Conservation (phyloP, 2,113 vertebrate genomes). For the Percopsis transmontana region DNA sequence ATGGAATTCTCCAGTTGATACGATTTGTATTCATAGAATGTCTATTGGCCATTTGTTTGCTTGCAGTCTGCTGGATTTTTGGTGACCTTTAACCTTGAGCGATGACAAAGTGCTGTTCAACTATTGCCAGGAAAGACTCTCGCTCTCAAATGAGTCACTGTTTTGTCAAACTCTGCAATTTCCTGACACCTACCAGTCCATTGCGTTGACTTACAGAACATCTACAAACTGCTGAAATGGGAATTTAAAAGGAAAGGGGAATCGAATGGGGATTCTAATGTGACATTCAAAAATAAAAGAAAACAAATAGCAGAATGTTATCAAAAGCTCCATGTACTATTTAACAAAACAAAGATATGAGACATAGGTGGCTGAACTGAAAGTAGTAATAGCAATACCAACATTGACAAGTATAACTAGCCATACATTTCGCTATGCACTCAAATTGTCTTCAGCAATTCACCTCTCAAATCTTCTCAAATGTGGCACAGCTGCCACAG, state of each 20-base stretch:
- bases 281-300: no score
- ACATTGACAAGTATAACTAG: constrained; percentile 41
- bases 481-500: constrained; percentile 41
- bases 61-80: constrained; percentile 16
- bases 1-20: constrained; percentile 36
- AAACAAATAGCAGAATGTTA: not conserved
- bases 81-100: constrained; percentile 57
- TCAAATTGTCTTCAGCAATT: constrained; percentile 45
- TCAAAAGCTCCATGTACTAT: constrained; percentile 8
- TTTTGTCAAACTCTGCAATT: constrained; percentile 62
- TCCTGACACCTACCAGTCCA: constrained; percentile 40
- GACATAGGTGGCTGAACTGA: no score
- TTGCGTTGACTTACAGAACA: constrained; percentile 32
- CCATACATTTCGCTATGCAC: constrained; percentile 16
- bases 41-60: constrained; percentile 16
- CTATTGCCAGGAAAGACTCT: constrained; percentile 56
- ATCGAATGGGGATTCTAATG: not conserved
- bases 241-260: not conserved
- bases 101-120: constrained; percentile 24
- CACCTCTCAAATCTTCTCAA: constrained; percentile 50
- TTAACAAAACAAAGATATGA: not conserved
- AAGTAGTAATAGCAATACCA: constrained; percentile 28
- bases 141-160: constrained; percentile 52
- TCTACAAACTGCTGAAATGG: constrained; percentile 12
- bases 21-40: constrained; percentile 11